These are phyloP conservation scores for Lithodes maja DNA, from an alignment of 2,888 invertebrate species.

Conservation along the genomic window DNA sequence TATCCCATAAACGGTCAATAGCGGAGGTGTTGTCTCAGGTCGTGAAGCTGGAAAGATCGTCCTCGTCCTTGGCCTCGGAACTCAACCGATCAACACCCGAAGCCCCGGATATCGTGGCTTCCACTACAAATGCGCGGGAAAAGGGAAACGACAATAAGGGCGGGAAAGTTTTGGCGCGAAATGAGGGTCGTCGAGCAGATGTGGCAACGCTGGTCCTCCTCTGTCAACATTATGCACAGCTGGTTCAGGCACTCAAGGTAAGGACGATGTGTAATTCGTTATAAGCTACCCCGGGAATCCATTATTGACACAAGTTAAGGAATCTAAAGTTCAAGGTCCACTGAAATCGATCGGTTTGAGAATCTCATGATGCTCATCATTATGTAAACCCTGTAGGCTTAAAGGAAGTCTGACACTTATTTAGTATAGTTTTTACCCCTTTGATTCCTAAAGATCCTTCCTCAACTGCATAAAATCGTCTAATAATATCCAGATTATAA, in stretches of 20 bases:
- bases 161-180: neutral
- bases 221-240: slow-evolving; percentile 51
- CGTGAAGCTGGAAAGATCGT: slow-evolving; percentile 45
- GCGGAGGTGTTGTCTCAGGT: slow-evolving; percentile 50
- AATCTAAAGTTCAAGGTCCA: too few species aligned
- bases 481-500: too few species aligned
- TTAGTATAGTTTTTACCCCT: too few species aligned
- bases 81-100: slow-evolving; percentile 31
- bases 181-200: slow-evolving; percentile 23
- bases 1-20: slow-evolving; percentile 38
- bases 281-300: too few species aligned
- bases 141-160: slow-evolving; percentile 18
- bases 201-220: slow-evolving; percentile 46
- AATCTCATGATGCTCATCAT: too few species aligned
- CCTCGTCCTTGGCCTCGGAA: slow-evolving; percentile 37
- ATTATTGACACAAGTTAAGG: too few species aligned
- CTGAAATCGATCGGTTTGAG: too few species aligned
- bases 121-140: slow-evolving; percentile 38
- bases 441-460: too few species aligned
- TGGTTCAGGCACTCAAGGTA: slow-evolving; percentile 56
- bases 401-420: too few species aligned
- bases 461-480: too few species aligned
- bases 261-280: neutral
- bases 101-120: slow-evolving; percentile 52
- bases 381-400: too few species aligned